Evolutionary conservation across 1,140 invertebrate species (phyloP).

Genomic region (Trichonephila inaurata): DNA sequence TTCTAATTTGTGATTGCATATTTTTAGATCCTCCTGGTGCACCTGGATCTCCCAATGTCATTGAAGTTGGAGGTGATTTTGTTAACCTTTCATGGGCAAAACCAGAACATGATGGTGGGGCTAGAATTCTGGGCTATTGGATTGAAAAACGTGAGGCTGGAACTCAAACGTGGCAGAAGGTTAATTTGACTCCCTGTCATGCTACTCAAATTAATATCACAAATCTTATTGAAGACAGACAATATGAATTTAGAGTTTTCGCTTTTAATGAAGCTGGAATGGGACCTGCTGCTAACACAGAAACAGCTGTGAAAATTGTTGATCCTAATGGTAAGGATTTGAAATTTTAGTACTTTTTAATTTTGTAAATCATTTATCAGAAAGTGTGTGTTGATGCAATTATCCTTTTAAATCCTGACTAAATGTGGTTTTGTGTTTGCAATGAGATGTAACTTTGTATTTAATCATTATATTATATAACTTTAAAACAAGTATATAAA

Average conservation of each 20-base stretch:
- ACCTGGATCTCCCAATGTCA: slow-evolving; percentile 93
- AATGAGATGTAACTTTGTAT: too few species aligned
- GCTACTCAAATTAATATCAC: slow-evolving; percentile 83
- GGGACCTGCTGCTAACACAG: slow-evolving; percentile 89
- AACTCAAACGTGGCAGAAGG: slow-evolving; percentile 93
- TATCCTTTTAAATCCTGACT: too few species aligned
- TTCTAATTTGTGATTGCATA: too few species aligned
- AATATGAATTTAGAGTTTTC: slow-evolving; percentile 93
- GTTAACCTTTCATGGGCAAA: slow-evolving; percentile 98
- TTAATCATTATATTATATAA: too few species aligned
- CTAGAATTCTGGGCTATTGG: slow-evolving; percentile 97
- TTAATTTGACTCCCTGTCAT: slow-evolving; percentile 86
- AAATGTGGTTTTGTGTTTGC: too few species aligned
- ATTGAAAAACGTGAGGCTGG: slow-evolving; percentile 96
- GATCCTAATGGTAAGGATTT: slow-evolving; percentile 88
- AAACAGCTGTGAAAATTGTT: slow-evolving; percentile 91
- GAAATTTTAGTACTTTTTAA: background rate
- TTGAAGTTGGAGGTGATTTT: slow-evolving; percentile 97
- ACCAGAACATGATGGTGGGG: slow-evolving; percentile 95
- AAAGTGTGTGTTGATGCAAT: too few species aligned
- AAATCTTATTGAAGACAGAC: slow-evolving; percentile 93
- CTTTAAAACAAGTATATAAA: background rate
- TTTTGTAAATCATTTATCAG: background rate
- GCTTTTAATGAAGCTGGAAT: slow-evolving; percentile 96
- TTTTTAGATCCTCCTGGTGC: slow-evolving; percentile 89